Conservation (phyloP, 2,113 vertebrate genomes). For the Alligator mississippiensis region DNA sequence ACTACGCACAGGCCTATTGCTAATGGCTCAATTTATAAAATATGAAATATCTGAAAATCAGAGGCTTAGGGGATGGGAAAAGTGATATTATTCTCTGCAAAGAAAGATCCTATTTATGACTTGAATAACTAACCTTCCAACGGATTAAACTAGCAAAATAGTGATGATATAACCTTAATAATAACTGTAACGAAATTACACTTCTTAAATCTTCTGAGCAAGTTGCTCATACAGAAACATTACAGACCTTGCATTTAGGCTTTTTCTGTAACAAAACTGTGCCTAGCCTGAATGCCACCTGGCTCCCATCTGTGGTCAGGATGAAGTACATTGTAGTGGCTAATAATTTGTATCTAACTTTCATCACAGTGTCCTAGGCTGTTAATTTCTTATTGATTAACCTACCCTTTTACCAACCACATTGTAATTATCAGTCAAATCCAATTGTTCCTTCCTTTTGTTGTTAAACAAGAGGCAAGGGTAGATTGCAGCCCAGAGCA, state of each 20-base stretch:
- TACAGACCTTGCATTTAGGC: background rate
- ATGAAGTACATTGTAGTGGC: constrained; percentile 18
- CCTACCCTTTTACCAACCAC: background rate
- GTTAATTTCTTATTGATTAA: constrained; percentile 39
- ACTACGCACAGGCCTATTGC: no score
- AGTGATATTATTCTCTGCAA: background rate
- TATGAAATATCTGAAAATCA: constrained; percentile 39
- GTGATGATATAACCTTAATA: background rate
- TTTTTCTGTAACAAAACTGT: background rate
- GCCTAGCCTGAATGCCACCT: background rate
- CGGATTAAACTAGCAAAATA: background rate
- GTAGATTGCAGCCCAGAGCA: background rate
- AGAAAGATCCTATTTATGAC: background rate
- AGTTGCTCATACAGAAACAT: background rate
- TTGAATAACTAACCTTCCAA: background rate
- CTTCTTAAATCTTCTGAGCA: background rate
- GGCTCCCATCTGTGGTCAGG: background rate
- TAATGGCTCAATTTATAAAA: constrained; percentile 20
- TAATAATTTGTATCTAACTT: constrained; percentile 35
- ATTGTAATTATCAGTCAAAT: background rate
- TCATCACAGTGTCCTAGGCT: background rate
- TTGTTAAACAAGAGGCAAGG: background rate
- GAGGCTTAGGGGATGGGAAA: background rate
- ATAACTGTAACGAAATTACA: background rate
- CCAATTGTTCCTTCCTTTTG: background rate